A percentile compares a stretch with the other conserved stretches of the same genome.
These are phyloP conservation scores for Spialia ferax DNA, from an alignment of 2,888 invertebrate genomes.

Conservation along the genomic window DNA sequence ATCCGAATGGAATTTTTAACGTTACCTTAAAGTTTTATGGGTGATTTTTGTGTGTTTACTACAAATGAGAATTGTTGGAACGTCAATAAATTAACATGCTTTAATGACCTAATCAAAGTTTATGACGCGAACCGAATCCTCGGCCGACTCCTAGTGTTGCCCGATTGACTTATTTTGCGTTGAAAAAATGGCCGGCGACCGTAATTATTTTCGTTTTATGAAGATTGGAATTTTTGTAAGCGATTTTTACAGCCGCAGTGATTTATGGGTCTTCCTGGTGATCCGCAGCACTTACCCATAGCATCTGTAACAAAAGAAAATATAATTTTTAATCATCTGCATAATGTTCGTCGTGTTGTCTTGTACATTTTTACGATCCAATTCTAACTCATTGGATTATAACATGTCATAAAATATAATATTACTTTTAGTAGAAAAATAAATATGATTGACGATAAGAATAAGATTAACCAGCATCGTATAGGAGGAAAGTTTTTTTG, in stretches of 20 bases:
- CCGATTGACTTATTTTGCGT: slow-evolving; percentile 82
- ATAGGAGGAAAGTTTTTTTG: no score
- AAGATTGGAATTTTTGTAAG: slow-evolving; percentile 84
- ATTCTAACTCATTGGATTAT: no score
- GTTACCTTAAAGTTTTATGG: slow-evolving; percentile 60
- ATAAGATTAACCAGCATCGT: no score
- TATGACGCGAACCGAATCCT: slow-evolving; percentile 85
- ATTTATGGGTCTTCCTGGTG: slow-evolving; percentile 76
- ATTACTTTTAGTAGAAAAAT: no score
- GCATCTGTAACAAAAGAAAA: slow-evolving; percentile 91
- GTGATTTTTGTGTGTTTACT: slow-evolving; percentile 69
- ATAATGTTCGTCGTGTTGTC: not conserved
- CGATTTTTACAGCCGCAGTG: slow-evolving; percentile 62
- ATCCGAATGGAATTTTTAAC: slow-evolving; percentile 60
- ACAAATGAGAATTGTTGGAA: slow-evolving; percentile 77
- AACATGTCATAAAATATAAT: no score
- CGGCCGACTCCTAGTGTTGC: slow-evolving; percentile 82
- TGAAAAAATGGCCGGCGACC: slow-evolving; percentile 59
- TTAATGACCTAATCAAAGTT: slow-evolving; percentile 87
- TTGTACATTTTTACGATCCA: no score
- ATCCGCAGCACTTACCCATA: slow-evolving; percentile 89
- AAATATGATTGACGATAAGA: no score
- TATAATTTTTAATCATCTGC: slow-evolving; percentile 38
- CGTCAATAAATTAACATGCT: slow-evolving; percentile 84
- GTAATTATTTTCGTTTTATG: slow-evolving; percentile 85